Evolutionary conservation across 2,113 vertebrate genomes (phyloP).

Genomic region (Mus spicilegus): DNA sequence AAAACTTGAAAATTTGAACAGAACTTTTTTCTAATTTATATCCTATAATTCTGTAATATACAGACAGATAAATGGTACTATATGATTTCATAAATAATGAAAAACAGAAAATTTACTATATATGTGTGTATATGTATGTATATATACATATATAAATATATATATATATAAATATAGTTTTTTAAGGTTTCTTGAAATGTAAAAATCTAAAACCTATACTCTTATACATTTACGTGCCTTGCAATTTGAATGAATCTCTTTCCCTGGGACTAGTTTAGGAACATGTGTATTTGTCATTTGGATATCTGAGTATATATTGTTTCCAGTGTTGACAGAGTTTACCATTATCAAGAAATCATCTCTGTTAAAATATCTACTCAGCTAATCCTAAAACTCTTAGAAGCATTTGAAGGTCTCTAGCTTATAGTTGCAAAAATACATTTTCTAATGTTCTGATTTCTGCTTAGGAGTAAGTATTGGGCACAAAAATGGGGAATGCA

Average conservation of each 20-base stretch:
- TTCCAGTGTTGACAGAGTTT: constrained; percentile 7
- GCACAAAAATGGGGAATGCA: background rate
- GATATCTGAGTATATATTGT: constrained; percentile 6
- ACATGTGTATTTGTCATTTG: constrained; percentile 37
- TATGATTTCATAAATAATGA: constrained; percentile 1
- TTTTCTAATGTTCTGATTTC: constrained; percentile 56
- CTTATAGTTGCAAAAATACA: background rate
- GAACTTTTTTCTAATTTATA: constrained; percentile 40
- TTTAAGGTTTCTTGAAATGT: constrained; percentile 43
- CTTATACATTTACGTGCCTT: background rate
- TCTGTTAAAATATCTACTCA: constrained; percentile 18
- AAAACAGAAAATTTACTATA: background rate
- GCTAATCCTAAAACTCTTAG: constrained; percentile 13
- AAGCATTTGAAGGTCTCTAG: background rate
- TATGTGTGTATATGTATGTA: too few relatives aligned
- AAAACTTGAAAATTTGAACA: background rate
- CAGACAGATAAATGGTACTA: background rate
- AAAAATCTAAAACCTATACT: background rate
- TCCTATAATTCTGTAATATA: background rate
- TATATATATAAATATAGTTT: background rate
- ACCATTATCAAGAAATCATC: constrained; percentile 29
- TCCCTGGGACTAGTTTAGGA: constrained; percentile 32
- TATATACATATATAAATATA: background rate
- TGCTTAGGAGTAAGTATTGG: background rate
- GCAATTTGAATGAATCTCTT: constrained; percentile 33